phyloP scores from a whole-genome alignment of 1,140 invertebrate species.

The Steinernema khuongi region DNA sequence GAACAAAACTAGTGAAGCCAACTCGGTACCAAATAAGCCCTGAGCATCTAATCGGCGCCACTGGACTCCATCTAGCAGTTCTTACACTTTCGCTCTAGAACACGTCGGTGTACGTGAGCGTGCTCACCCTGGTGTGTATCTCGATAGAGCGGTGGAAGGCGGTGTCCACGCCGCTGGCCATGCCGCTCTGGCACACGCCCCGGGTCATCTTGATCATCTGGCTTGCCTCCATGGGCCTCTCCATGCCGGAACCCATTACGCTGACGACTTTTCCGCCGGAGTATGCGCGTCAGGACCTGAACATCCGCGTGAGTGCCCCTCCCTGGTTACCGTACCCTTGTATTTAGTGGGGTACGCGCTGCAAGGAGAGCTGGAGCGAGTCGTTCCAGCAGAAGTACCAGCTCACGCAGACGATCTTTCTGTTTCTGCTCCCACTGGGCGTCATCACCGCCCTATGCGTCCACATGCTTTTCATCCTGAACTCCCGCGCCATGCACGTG shows the following conservation, averaged over 20 bases:
- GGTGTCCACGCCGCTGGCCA: slow-evolving; percentile 46
- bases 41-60: too few relatives aligned
- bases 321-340: neutral
- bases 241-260: slow-evolving; percentile 51
- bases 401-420: slow-evolving; percentile 46
- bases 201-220: slow-evolving; percentile 48
- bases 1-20: too few relatives aligned
- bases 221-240: slow-evolving; percentile 44
- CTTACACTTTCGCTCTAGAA: slow-evolving; percentile 50
- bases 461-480: slow-evolving; percentile 50
- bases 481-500: slow-evolving; percentile 44
- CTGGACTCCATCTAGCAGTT: too few relatives aligned
- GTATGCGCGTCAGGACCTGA: slow-evolving; percentile 40
- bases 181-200: slow-evolving; percentile 41
- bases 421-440: slow-evolving; percentile 47
- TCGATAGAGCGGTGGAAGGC: slow-evolving; percentile 53
- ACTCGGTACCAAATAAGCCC: too few relatives aligned
- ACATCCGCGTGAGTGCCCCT: slow-evolving; percentile 33
- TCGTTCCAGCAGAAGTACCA: slow-evolving; percentile 55
- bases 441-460: slow-evolving; percentile 47
- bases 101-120: slow-evolving; percentile 52
- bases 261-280: slow-evolving; percentile 48
- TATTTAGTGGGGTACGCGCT: slow-evolving; percentile 54
- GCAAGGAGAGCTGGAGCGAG: slow-evolving; percentile 47
- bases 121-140: slow-evolving; percentile 50